Percentiles rank a stretch among this genome's conserved stretches.
Evolutionary conservation across 2,888 invertebrate genomes (phyloP).

Genomic region (Philereme vetulata): DNA sequence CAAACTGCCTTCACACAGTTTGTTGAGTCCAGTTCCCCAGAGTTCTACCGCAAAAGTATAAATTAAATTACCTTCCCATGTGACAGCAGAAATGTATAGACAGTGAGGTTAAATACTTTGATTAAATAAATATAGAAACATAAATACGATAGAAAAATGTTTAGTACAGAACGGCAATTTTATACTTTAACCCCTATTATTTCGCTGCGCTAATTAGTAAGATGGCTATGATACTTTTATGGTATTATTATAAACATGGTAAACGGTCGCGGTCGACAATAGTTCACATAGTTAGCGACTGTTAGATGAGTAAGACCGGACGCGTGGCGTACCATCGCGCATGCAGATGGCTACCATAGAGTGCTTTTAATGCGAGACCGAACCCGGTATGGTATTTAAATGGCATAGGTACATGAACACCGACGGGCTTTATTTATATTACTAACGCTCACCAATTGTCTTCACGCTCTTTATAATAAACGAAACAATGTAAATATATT

Average conservation of each 20-base stretch:
- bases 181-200: not conserved
- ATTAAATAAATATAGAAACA: too few relatives aligned
- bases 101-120: too few relatives aligned
- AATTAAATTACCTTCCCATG: too few relatives aligned
- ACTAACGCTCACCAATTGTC: constrained; percentile 71
- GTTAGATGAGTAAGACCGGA: constrained; percentile 80
- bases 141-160: too few relatives aligned
- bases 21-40: too few relatives aligned
- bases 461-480: constrained; percentile 62
- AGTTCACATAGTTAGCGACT: constrained; percentile 63
- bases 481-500: constrained; percentile 72
- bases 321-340: constrained; percentile 65
- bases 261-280: constrained; percentile 52
- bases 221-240: constrained; percentile 14
- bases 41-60: too few relatives aligned
- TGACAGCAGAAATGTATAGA: too few relatives aligned
- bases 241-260: constrained; percentile 43
- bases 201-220: constrained; percentile 6
- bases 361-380: constrained; percentile 78
- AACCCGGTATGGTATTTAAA: constrained; percentile 77
- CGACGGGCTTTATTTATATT: constrained; percentile 67
- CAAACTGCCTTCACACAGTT: too few relatives aligned
- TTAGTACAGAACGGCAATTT: too few relatives aligned
- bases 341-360: constrained; percentile 70
- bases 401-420: constrained; percentile 69